These are phyloP conservation scores for Melitaea cinxia DNA, from an alignment of 1,140 invertebrate genomes.

Conservation along the genomic window DNA sequence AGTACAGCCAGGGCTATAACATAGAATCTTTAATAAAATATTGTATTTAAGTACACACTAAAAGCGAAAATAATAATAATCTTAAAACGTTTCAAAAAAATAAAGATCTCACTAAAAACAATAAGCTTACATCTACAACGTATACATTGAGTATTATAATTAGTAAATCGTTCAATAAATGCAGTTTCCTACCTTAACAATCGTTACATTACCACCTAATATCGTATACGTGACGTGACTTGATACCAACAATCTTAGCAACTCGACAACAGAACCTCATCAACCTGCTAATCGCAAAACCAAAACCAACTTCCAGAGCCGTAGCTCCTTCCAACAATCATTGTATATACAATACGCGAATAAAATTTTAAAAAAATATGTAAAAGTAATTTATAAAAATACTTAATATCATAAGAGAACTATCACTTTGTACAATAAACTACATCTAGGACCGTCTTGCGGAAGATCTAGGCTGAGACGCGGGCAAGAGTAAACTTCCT, in stretches of 20 bases:
- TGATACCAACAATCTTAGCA: constrained; percentile 47
- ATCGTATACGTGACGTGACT: constrained; percentile 73
- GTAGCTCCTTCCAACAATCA: constrained; percentile 58
- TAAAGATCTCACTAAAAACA: constrained; percentile 74
- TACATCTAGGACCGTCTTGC: constrained; percentile 66
- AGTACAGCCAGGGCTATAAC: constrained; percentile 60
- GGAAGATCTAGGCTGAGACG: constrained; percentile 61
- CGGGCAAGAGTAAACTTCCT: constrained; percentile 36
- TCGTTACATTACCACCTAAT: constrained; percentile 60
- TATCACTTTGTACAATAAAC: constrained; percentile 79
- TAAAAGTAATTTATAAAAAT: constrained; percentile 81
- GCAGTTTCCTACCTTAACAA: constrained; percentile 68
- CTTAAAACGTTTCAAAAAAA: constrained; percentile 57
- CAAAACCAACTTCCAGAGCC: constrained; percentile 57
- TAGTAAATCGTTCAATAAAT: constrained; percentile 73
- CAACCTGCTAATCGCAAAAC: constrained; percentile 56
- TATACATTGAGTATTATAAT: constrained; percentile 80
- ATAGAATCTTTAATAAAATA: constrained; percentile 50
- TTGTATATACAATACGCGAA: constrained; percentile 71
- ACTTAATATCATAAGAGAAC: constrained; percentile 79
- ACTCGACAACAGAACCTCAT: constrained; percentile 56
- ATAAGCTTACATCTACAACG: constrained; percentile 70
- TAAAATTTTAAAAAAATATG: constrained; percentile 79
- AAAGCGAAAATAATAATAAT: constrained; percentile 57
- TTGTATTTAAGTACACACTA: constrained; percentile 63